These are phyloP conservation scores for Lasioglossum villosulum DNA, from an alignment of 2,888 invertebrate species.

Conservation along the genomic window DNA sequence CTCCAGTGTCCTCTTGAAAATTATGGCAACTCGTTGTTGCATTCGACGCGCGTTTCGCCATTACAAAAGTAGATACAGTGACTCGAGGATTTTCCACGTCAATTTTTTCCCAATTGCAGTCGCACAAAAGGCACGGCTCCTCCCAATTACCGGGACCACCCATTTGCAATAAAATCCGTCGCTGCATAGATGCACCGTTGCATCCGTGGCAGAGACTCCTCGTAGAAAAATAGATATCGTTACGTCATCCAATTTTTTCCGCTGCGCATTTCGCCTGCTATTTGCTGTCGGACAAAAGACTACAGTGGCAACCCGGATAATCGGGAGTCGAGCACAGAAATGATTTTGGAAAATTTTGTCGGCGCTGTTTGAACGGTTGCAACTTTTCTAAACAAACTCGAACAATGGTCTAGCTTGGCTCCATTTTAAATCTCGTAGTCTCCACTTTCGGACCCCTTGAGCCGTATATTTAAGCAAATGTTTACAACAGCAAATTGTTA, in stretches of 20 bases:
- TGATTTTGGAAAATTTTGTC: background rate
- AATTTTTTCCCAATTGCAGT: constrained; percentile 23
- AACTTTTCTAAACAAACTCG: background rate
- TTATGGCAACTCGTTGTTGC: constrained; percentile 53
- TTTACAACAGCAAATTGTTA: too few species aligned
- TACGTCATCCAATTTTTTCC: constrained; percentile 42
- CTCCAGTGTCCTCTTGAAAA: constrained; percentile 29
- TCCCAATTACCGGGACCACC: constrained; percentile 3
- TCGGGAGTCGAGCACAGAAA: background rate
- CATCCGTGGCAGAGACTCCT: background rate
- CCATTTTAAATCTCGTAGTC: background rate
- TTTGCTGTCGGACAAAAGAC: background rate
- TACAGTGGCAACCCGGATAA: background rate
- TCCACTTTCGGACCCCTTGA: background rate
- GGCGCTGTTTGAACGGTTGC: background rate
- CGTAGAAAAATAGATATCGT: constrained; percentile 3
- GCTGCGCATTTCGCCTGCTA: background rate
- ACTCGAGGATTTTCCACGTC: background rate
- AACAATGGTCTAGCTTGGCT: background rate
- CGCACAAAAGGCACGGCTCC: constrained; percentile 53
- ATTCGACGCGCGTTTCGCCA: background rate
- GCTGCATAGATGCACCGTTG: background rate
- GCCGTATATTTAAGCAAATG: too few species aligned
- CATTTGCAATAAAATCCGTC: constrained; percentile 8
- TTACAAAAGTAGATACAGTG: background rate